phyloP scores from a whole-genome alignment of 1,140 invertebrate genomes.

The Hermetia illucens region DNA sequence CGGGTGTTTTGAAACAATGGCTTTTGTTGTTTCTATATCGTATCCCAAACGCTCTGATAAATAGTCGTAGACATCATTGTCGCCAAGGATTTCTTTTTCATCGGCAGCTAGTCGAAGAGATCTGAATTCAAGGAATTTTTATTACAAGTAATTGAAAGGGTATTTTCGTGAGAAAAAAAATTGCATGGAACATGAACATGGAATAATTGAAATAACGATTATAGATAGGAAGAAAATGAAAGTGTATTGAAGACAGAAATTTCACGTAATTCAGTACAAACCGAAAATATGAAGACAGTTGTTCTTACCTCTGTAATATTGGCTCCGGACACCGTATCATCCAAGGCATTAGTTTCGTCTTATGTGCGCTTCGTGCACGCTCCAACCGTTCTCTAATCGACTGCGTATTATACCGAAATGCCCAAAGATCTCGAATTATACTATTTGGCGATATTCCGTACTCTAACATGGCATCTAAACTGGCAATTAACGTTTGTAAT shows the following conservation, averaged over 20 bases:
- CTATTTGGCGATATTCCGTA: constrained; percentile 30
- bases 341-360: constrained; percentile 38
- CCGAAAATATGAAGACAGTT: no score
- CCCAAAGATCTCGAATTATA: constrained; percentile 36
- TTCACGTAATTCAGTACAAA: no score
- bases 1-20: constrained; percentile 31
- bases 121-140: constrained; percentile 18
- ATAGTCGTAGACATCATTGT: constrained; percentile 31
- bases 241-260: no score
- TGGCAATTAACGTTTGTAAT: constrained; percentile 24
- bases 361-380: constrained; percentile 26
- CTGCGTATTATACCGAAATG: constrained; percentile 31
- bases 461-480: constrained; percentile 23
- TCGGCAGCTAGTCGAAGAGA: constrained; percentile 30
- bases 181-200: constrained; percentile 3
- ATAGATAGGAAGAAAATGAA: no score
- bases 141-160: not conserved
- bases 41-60: constrained; percentile 32
- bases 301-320: constrained; percentile 27
- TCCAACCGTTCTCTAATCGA: constrained; percentile 28
- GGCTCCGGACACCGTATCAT: constrained; percentile 34
- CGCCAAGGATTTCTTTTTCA: constrained; percentile 31
- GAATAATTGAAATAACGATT: no score
- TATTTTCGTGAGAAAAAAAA: constrained; percentile 1
- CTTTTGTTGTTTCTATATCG: constrained; percentile 20